Evolutionary conservation across 2,888 invertebrate genomes (phyloP), one percentile per base, ranked within the genome.

Genomic region (Rhamphomyia laevipes): DNA sequence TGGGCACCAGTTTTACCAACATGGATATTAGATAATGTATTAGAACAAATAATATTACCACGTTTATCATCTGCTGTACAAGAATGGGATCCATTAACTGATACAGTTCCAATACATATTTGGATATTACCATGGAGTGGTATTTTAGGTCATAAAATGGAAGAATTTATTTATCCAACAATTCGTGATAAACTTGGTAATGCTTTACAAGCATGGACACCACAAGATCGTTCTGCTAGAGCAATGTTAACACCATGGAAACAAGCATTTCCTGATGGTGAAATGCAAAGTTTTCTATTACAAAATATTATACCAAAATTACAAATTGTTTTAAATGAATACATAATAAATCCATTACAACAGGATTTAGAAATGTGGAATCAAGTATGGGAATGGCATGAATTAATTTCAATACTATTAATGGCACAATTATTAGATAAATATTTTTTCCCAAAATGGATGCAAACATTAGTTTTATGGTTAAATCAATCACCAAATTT

Each of bases 101-200:
- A 99, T 66, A 88, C 89, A 0, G 81, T 93, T 55, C 97, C 97
- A 13, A 87, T 99, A 56, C 96, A 99, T 68, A 80, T 85, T 5
- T 99, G 99, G 99, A 82, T 96, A 52, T 84, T 95, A 67, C 97
- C 97, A 0, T 99, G 99, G 99, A 80, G 94, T 51, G 84, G 85
- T 0, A 70, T 90, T 9, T 78, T 95, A 63, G 86, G 88, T 75
- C 69, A 64, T 27, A 70, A 67, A 55, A 61, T 71, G 63, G 65
- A 67, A 49, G 67, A 66, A 1, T 71, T 73, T 1, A 81, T 94
- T 33, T 95, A 92, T 73, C 90, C 92, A 1, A 81, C 87, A 41
- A 92, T 99, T 58, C 79, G 96, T 42, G 85, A 93, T 46, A 96
- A 96, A 64, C 74, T 99, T 45, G 86, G 89, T 30, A 77, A 78